Evolutionary conservation across 2,888 invertebrate species (phyloP).

Genomic region (Alviniconcha strummeri): DNA sequence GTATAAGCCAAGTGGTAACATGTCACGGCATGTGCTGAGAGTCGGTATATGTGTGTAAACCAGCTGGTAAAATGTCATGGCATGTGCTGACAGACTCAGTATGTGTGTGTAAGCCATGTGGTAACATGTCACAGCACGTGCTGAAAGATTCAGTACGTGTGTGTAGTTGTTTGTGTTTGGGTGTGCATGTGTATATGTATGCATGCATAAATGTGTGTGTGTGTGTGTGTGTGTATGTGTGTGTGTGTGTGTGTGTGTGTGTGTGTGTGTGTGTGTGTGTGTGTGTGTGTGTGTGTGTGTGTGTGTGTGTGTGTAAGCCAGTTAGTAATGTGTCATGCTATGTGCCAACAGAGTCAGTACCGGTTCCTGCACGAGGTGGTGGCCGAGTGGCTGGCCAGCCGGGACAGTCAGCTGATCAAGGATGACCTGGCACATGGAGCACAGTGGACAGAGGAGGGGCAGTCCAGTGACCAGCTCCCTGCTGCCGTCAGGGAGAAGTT

Average conservation of each 20-base stretch:
- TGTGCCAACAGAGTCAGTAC: conserved; percentile 20
- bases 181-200: no score
- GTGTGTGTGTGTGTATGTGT: no score
- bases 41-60: not conserved
- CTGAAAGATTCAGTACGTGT: not conserved
- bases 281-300: no score
- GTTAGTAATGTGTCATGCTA: no score
- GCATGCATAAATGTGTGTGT: no score
- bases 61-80: not conserved
- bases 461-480: not conserved
- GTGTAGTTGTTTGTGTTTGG: not conserved
- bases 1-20: not conserved
- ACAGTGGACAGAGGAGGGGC: conserved; percentile 14
- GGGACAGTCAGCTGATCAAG: not conserved
- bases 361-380: conserved; percentile 30
- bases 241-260: no score
- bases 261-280: no score
- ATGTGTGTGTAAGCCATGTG: not conserved
- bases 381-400: conserved; percentile 7
- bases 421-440: conserved; percentile 11
- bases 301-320: no score
- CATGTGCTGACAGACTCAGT: not conserved
- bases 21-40: not conserved
- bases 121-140: not conserved
- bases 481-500: conserved; percentile 19